A percentile compares a stretch with the other conserved stretches of the same genome.
Evolutionary conservation across 2,888 invertebrate genomes (phyloP).

Genomic region (Melieria picta): DNA sequence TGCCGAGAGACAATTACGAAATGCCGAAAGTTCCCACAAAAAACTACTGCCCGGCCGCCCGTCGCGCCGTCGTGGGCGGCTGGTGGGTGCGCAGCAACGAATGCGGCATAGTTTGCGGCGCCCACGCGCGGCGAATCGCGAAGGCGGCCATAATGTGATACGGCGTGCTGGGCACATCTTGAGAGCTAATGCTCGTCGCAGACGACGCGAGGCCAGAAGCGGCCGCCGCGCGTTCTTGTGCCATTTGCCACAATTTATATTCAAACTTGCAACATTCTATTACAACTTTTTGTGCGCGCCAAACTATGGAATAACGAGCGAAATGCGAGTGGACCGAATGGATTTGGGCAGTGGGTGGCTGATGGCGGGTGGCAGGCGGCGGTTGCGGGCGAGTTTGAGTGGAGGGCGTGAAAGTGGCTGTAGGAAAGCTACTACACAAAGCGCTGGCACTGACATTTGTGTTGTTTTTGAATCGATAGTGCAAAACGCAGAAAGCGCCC

Average conservation of each 20-base stretch:
- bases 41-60: neutral
- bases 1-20: slow-evolving; percentile 17
- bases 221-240: slow-evolving; percentile 22
- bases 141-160: slow-evolving; percentile 23
- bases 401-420: slow-evolving; percentile 17
- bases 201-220: neutral
- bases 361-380: slow-evolving; percentile 10
- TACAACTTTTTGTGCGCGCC: slow-evolving; percentile 36
- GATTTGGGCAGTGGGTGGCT: slow-evolving; percentile 14
- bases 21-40: slow-evolving; percentile 14
- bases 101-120: too few species aligned
- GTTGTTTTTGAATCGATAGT: neutral
- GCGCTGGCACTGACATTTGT: neutral
- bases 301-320: slow-evolving; percentile 37
- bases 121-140: neutral
- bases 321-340: slow-evolving; percentile 26
- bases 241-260: slow-evolving; percentile 44
- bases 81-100: too few species aligned
- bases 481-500: slow-evolving; percentile 12
- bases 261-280: slow-evolving; percentile 42
- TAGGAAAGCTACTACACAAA: neutral
- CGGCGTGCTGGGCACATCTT: slow-evolving; percentile 38
- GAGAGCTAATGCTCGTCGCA: slow-evolving; percentile 37
- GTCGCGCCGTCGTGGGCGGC: too few species aligned
- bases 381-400: too few species aligned